Conservation (phyloP, 2,113 vertebrate species). For the Brevimyrus niger region DNA sequence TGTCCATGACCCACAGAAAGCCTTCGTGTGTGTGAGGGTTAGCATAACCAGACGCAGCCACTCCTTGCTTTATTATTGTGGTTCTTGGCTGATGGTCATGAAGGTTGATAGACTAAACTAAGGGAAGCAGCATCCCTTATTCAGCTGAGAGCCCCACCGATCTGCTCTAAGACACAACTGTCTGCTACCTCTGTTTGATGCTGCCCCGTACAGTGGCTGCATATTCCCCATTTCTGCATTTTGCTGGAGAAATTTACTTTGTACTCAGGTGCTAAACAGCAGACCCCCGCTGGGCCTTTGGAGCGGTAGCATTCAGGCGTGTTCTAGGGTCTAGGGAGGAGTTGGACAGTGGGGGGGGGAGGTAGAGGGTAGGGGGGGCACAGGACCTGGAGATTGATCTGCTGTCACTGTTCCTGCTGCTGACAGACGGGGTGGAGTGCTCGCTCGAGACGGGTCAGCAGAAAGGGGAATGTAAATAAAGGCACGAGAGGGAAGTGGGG, state of each 20-base stretch:
- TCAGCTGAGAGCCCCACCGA: not conserved
- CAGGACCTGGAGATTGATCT: not conserved
- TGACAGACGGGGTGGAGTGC: not conserved
- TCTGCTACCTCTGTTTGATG: not conserved
- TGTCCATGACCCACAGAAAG: not conserved
- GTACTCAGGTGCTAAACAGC: not conserved
- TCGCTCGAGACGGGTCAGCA: not conserved
- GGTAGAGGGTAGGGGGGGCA: no score
- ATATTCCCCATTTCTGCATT: not conserved
- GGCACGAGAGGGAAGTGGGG: not conserved
- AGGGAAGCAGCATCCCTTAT: not conserved
- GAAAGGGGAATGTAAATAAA: conserved; percentile 31
- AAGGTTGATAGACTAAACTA: not conserved
- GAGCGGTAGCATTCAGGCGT: no score
- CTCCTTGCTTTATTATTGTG: not conserved
- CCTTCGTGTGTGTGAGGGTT: not conserved
- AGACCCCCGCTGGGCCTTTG: not conserved
- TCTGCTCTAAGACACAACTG: not conserved
- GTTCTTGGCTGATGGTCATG: not conserved
- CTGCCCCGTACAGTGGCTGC: not conserved
- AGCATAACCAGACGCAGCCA: not conserved
- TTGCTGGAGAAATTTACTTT: not conserved
- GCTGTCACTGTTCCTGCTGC: not conserved
- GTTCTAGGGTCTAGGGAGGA: no score
- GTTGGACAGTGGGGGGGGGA: not conserved